A percentile compares a stretch with the other conserved stretches of the same genome.
phyloP scores from a whole-genome alignment of 2,888 invertebrate species.

The Zhuqinia jingwanae region DNA sequence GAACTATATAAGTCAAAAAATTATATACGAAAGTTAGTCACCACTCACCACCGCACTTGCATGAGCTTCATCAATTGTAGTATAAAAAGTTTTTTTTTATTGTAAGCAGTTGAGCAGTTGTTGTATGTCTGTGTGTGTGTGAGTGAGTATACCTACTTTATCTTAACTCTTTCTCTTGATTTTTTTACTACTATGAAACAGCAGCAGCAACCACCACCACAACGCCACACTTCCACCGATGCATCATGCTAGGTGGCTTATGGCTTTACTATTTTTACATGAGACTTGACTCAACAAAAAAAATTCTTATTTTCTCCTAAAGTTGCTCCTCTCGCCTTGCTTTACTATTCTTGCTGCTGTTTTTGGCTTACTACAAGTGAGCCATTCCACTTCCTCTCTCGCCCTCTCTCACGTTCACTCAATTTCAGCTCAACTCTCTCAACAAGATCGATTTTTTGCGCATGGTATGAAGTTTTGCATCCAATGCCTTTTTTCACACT shows the following conservation, averaged over 20 bases:
- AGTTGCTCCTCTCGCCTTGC: slow-evolving; percentile 1
- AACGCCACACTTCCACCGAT: slow-evolving; percentile 27
- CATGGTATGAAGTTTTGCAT: slow-evolving; percentile 63
- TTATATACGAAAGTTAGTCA: slow-evolving; percentile 32
- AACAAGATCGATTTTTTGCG: slow-evolving; percentile 76
- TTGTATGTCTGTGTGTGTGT: background rate
- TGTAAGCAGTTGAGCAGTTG: slow-evolving; percentile 2
- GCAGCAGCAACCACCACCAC: slow-evolving; percentile 29
- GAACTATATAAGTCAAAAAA: slow-evolving; percentile 47
- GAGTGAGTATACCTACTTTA: background rate
- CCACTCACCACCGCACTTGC: slow-evolving; percentile 2
- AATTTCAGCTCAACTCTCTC: slow-evolving; percentile 4
- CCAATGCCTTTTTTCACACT: slow-evolving; percentile 1
- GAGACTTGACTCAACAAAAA: slow-evolving; percentile 8
- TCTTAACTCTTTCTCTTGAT: slow-evolving; percentile 4
- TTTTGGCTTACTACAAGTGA: slow-evolving; percentile 5
- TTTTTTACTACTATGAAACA: slow-evolving; percentile 7
- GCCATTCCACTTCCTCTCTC: slow-evolving; percentile 32
- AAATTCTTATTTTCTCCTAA: slow-evolving; percentile 38
- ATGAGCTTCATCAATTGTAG: background rate
- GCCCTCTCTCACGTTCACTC: slow-evolving; percentile 11
- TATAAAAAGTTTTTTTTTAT: background rate
- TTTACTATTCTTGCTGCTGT: background rate
- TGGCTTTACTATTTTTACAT: background rate
- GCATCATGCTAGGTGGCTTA: slow-evolving; percentile 28